phyloP scores from a whole-genome alignment of 2,797 vertebrate genomes.

The Fistularia commersonii region DNA sequence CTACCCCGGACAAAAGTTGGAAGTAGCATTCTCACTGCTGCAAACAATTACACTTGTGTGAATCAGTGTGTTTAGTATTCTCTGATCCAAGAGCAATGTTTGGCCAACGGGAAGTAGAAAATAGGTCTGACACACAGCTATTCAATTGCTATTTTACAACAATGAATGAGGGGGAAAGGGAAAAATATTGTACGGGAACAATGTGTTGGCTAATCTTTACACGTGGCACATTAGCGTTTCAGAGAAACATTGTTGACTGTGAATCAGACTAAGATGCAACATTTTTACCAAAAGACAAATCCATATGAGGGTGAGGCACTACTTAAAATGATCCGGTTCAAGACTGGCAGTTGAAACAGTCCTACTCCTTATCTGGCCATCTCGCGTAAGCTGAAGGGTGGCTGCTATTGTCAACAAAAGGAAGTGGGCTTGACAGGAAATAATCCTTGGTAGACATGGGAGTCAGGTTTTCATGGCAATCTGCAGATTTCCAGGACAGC shows the following conservation, averaged over 20 bases:
- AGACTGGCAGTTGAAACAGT: too few species aligned
- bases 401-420: slow-evolving; percentile 55
- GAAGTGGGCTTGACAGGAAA: slow-evolving; percentile 72
- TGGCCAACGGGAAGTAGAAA: too few species aligned
- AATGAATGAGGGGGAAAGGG: neutral
- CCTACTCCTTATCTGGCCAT: slow-evolving; percentile 11
- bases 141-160: neutral
- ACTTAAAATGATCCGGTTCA: too few species aligned
- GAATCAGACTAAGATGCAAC: too few species aligned
- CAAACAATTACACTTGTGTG: too few species aligned
- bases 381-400: slow-evolving; percentile 7
- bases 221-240: neutral
- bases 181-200: neutral
- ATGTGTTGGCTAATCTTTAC: neutral
- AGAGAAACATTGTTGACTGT: neutral
- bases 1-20: too few species aligned
- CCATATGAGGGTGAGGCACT: neutral
- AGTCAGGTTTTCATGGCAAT: slow-evolving; percentile 19
- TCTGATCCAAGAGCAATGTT: too few species aligned
- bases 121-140: too few species aligned
- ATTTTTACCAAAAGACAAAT: neutral
- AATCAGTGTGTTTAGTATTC: too few species aligned
- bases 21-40: too few species aligned
- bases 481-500: too few species aligned
- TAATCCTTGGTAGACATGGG: slow-evolving; percentile 53